Evolutionary conservation across 2,888 invertebrate species (phyloP).

Genomic region (Ormyrus pomaceus): DNA sequence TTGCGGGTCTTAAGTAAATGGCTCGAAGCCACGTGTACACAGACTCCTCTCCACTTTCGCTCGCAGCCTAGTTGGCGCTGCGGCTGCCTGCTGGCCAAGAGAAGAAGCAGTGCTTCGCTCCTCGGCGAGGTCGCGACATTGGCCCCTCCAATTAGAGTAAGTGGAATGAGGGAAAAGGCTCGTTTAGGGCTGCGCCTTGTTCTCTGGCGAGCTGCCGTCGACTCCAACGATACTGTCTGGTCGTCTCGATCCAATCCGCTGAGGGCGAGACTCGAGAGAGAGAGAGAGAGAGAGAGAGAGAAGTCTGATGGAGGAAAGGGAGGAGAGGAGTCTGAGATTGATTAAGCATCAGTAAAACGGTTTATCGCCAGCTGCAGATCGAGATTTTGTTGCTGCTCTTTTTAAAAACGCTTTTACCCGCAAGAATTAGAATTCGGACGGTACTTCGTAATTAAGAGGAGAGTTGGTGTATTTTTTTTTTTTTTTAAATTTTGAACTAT

Average conservation of each 20-base stretch:
- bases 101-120: neutral
- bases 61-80: too few species aligned
- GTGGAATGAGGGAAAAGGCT: slow-evolving; percentile 9
- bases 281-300: neutral
- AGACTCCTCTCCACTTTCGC: too few species aligned
- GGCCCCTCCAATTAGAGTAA: slow-evolving; percentile 51
- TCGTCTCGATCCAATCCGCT: slow-evolving; percentile 6
- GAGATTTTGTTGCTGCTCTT: neutral
- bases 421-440: too few species aligned
- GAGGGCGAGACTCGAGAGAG: slow-evolving; percentile 16
- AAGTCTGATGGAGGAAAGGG: neutral
- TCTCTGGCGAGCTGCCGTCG: slow-evolving; percentile 42
- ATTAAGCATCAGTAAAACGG: neutral
- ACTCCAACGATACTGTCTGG: slow-evolving; percentile 9
- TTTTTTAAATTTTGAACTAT: too few species aligned
- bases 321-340: neutral
- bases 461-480: too few species aligned
- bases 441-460: too few species aligned
- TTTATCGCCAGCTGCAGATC: neutral
- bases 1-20: too few species aligned
- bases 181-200: slow-evolving; percentile 24
- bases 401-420: neutral
- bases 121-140: slow-evolving; percentile 43
- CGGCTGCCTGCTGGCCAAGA: too few species aligned
- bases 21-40: too few species aligned